phyloP scores from a whole-genome alignment of 2,113 vertebrate species.

The Eira barbara region DNA sequence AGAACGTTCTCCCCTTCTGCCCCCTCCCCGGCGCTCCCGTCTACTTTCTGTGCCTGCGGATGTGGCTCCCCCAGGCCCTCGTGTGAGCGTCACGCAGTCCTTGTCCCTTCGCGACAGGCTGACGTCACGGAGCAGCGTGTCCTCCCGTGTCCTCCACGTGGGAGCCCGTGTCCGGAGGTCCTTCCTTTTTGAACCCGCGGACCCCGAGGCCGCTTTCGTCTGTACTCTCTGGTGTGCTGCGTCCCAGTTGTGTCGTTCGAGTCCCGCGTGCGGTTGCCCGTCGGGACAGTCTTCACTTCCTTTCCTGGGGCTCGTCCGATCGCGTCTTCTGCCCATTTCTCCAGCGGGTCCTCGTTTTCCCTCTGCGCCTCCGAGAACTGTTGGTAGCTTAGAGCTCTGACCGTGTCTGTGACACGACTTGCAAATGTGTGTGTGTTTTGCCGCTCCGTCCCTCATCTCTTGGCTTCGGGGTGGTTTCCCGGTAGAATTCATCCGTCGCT shows the following conservation, averaged over 20 bases:
- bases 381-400: neutral
- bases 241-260: neutral
- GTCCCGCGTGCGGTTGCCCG: neutral
- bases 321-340: neutral
- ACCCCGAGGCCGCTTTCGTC: too few species aligned
- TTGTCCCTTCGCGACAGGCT: neutral
- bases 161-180: neutral
- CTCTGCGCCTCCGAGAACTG: neutral
- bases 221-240: neutral
- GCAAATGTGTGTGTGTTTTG: neutral
- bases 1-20: neutral
- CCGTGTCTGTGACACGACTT: neutral
- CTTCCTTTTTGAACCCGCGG: neutral
- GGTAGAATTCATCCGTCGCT: neutral
- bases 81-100: neutral
- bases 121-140: accelerated
- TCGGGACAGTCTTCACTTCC: neutral
- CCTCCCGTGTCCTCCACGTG: neutral
- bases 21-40: neutral
- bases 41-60: neutral
- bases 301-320: neutral
- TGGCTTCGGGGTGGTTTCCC: neutral
- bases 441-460: neutral
- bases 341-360: neutral
- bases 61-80: neutral